A percentile compares a stretch with the other conserved stretches of the same genome.
Conservation (phyloP, 2,888 invertebrate species). For the Bombyx huttoni region DNA sequence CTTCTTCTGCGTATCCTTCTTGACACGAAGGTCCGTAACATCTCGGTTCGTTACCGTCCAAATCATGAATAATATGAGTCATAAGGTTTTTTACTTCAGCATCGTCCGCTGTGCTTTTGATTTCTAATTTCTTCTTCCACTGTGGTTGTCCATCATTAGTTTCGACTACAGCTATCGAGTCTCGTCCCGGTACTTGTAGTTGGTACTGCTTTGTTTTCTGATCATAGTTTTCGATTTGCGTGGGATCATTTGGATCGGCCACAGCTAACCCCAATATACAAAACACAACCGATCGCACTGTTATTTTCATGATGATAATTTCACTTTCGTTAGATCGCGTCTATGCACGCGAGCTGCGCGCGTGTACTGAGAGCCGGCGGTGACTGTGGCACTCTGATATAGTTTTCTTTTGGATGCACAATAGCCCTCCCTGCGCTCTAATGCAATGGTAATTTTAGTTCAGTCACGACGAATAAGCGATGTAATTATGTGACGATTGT, state of each 20-base stretch:
- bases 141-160: constrained; percentile 30
- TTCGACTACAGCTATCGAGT: constrained; percentile 73
- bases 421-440: constrained; percentile 60
- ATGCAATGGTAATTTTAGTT: constrained; percentile 60
- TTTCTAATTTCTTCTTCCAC: constrained; percentile 28
- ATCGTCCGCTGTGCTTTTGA: constrained; percentile 29
- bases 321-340: constrained; percentile 59
- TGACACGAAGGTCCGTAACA: constrained; percentile 65
- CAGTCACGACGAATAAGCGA: constrained; percentile 65
- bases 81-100: constrained; percentile 51
- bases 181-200: constrained; percentile 69
- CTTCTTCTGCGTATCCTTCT: constrained; percentile 41
- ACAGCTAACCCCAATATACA: constrained; percentile 34
- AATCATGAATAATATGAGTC: constrained; percentile 54
- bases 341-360: constrained; percentile 45
- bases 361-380: constrained; percentile 54
- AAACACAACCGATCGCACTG: constrained; percentile 43
- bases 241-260: constrained; percentile 36
- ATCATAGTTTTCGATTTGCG: constrained; percentile 43
- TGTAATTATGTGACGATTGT: constrained; percentile 65
- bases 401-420: constrained; percentile 65
- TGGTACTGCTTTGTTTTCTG: constrained; percentile 63
- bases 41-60: constrained; percentile 38
- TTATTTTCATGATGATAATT: constrained; percentile 51
- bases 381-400: constrained; percentile 48